These are phyloP conservation scores for Meteorus cinctellus DNA, from an alignment of 2,888 invertebrate genomes.

Conservation along the genomic window DNA sequence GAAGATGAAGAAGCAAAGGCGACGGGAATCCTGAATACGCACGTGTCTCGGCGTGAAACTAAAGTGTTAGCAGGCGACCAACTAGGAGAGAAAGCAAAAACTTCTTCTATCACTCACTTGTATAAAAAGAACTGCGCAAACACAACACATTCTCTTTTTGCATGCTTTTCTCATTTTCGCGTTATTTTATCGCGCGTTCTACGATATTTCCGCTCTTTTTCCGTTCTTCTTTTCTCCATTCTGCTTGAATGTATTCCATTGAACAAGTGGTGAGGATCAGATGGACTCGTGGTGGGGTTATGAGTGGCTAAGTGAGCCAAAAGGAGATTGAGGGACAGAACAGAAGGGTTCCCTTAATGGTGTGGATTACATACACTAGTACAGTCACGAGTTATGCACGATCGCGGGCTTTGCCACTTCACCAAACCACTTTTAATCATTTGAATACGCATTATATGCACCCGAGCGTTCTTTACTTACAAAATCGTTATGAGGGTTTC, in stretches of 20 bases:
- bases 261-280: conserved; percentile 28
- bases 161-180: conserved; percentile 40
- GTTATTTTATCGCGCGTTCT: conserved; percentile 13
- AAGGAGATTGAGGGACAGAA: conserved; percentile 51
- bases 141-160: conserved; percentile 34
- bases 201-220: background rate
- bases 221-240: background rate
- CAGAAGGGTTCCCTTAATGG: conserved; percentile 69
- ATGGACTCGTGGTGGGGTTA: conserved; percentile 38
- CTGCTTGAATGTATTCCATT: conserved; percentile 30
- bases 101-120: background rate
- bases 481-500: conserved; percentile 62
- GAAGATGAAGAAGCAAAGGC: conserved; percentile 43
- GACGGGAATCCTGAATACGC: conserved; percentile 63
- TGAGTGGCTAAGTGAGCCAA: background rate
- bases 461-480: conserved; percentile 66
- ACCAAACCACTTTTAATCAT: conserved; percentile 62
- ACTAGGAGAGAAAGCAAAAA: background rate
- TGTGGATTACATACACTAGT: conserved; percentile 68
- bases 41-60: conserved; percentile 68
- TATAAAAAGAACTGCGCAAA: conserved; percentile 53
- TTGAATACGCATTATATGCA: conserved; percentile 73
- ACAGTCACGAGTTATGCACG: conserved; percentile 51
- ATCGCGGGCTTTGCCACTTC: conserved; percentile 40
- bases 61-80: conserved; percentile 63